phyloP scores from a whole-genome alignment of 2,888 invertebrate species.

The Drosophila antonietae region DNA sequence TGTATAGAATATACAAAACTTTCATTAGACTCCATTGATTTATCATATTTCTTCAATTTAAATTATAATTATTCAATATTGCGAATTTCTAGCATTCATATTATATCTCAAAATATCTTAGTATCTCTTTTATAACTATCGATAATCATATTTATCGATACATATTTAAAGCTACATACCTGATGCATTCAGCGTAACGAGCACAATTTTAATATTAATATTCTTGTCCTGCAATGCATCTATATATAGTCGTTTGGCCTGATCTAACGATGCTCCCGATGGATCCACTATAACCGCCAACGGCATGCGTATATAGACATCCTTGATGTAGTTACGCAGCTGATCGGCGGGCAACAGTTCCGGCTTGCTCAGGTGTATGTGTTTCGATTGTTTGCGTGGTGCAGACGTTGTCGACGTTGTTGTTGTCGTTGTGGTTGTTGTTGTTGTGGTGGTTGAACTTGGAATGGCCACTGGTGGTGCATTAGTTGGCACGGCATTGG shows the following conservation, averaged over 20 bases:
- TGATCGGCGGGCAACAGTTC: slow-evolving; percentile 83
- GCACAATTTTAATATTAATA: slow-evolving; percentile 83
- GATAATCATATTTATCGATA: background rate
- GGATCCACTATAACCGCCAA: slow-evolving; percentile 84
- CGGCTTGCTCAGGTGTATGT: slow-evolving; percentile 77
- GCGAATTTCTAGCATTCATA: background rate
- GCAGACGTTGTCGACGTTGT: slow-evolving; percentile 48
- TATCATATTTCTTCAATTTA: too few species aligned
- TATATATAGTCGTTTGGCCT: slow-evolving; percentile 83
- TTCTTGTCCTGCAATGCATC: slow-evolving; percentile 83
- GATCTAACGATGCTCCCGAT: slow-evolving; percentile 80
- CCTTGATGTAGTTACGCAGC: slow-evolving; percentile 84
- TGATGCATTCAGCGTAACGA: slow-evolving; percentile 83
- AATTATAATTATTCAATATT: too few species aligned
- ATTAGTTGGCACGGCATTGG: slow-evolving; percentile 14
- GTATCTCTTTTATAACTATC: background rate
- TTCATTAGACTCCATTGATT: too few species aligned
- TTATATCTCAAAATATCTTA: background rate
- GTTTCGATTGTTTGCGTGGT: slow-evolving; percentile 79
- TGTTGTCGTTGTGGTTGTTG: slow-evolving; percentile 49
- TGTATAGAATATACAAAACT: background rate
- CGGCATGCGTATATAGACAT: slow-evolving; percentile 84
- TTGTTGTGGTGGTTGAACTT: slow-evolving; percentile 25
- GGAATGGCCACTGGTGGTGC: slow-evolving; percentile 20
- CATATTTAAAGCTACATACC: slow-evolving; percentile 67